Conservation (phyloP, 2,888 invertebrate genomes). For the Limulus polyphemus region DNA sequence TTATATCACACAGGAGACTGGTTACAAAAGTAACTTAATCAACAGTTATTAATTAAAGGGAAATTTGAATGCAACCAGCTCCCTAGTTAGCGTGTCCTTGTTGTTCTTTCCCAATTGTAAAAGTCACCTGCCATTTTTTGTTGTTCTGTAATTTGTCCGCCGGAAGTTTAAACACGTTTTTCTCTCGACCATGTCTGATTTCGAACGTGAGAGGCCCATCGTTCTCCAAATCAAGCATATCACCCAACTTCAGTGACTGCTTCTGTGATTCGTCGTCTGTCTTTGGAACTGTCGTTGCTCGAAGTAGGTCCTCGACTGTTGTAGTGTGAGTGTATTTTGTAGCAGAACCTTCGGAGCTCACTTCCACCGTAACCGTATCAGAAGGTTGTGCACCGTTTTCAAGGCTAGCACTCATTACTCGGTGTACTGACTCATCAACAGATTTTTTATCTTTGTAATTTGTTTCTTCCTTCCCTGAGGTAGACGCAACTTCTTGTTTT, state of each 20-base stretch:
- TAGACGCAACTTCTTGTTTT: too few relatives aligned
- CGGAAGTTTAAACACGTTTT: slow-evolving; percentile 66
- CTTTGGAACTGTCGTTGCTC: slow-evolving; percentile 9
- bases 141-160: slow-evolving; percentile 73
- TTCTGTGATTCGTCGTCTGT: slow-evolving; percentile 8
- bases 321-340: slow-evolving; percentile 16
- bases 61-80: too few relatives aligned
- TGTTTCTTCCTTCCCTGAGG: too few relatives aligned
- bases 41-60: too few relatives aligned
- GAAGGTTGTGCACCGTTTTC: slow-evolving; percentile 27
- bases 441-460: too few relatives aligned
- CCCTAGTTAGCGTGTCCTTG: background rate
- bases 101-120: slow-evolving; percentile 49
- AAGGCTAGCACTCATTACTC: slow-evolving; percentile 5
- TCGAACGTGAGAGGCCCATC: slow-evolving; percentile 26
- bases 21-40: too few relatives aligned
- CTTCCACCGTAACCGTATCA: slow-evolving; percentile 48
- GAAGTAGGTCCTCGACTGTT: slow-evolving; percentile 15
- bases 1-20: too few relatives aligned
- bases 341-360: slow-evolving; percentile 52
- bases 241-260: slow-evolving; percentile 13
- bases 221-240: slow-evolving; percentile 15
- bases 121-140: slow-evolving; percentile 82
- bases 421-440: too few relatives aligned
- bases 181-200: slow-evolving; percentile 50